These are phyloP conservation scores for Heliconius congener DNA, from an alignment of 1,140 invertebrate species.

Conservation along the genomic window DNA sequence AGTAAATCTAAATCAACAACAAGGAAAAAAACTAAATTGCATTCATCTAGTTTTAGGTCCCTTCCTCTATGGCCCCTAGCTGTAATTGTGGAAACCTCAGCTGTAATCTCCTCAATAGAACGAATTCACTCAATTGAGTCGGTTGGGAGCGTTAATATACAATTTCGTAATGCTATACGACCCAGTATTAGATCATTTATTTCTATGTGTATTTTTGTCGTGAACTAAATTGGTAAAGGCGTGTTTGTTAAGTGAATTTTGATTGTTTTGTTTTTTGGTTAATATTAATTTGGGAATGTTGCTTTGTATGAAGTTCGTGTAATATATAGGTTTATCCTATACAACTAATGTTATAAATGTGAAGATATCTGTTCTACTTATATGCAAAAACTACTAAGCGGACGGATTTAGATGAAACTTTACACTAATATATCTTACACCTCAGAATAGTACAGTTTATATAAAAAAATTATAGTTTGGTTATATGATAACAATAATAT, in stretches of 20 bases:
- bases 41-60: conserved; percentile 27
- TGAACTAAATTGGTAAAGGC: conserved; percentile 25
- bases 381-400: no score
- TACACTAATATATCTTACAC: no score
- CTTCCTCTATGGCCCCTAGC: conserved; percentile 27
- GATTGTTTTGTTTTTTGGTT: neutral
- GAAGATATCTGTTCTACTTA: no score
- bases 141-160: conserved; percentile 27
- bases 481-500: no score
- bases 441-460: no score
- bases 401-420: no score
- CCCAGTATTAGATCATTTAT: conserved; percentile 27
- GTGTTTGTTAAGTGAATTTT: conserved; percentile 9
- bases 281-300: neutral
- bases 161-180: conserved; percentile 32
- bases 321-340: no score
- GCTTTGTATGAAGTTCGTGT: neutral
- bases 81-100: conserved; percentile 34
- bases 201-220: conserved; percentile 30
- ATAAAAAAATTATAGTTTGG: no score
- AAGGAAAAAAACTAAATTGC: conserved; percentile 18
- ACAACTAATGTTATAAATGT: no score
- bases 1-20: conserved; percentile 21
- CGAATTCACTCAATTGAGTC: conserved; percentile 39
- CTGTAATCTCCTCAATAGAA: conserved; percentile 36